phyloP scores from a whole-genome alignment of 2,888 invertebrate species.

The Stictocephala bisonia region DNA sequence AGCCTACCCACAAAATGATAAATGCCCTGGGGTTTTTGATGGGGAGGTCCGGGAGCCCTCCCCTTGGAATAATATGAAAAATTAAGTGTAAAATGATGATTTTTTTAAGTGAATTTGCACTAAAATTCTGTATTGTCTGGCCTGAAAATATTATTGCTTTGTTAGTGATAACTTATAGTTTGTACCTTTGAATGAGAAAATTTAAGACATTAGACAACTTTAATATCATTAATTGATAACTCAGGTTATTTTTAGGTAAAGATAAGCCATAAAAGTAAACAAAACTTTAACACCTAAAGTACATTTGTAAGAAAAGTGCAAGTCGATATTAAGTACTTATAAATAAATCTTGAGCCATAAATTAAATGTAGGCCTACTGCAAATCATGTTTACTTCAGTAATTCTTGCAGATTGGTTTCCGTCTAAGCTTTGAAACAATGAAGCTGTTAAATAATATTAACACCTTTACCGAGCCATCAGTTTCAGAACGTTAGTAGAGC shows the following conservation, averaged over 20 bases:
- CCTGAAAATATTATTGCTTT: conserved; percentile 5
- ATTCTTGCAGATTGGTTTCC: neutral
- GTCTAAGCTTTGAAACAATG: neutral
- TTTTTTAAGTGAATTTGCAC: no score
- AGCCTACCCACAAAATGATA: no score
- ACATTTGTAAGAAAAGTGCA: conserved; percentile 1
- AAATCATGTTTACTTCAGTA: neutral
- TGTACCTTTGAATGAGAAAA: neutral
- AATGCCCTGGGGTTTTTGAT: no score
- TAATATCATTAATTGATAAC: neutral
- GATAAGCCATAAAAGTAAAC: neutral
- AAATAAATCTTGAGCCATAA: neutral
- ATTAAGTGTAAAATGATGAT: no score
- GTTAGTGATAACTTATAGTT: neutral
- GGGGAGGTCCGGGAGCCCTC: no score
- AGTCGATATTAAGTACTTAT: neutral
- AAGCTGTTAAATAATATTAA: no score
- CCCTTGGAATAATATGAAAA: no score
- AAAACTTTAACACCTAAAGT: conserved; percentile 9
- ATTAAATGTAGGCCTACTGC: no score
- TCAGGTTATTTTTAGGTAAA: conserved; percentile 1
- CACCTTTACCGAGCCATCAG: no score
- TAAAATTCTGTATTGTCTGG: neutral
- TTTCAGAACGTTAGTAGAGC: no score
- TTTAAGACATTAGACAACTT: neutral